Evolutionary conservation across 2,888 invertebrate species (phyloP).

Genomic region (Epinotia nisella): DNA sequence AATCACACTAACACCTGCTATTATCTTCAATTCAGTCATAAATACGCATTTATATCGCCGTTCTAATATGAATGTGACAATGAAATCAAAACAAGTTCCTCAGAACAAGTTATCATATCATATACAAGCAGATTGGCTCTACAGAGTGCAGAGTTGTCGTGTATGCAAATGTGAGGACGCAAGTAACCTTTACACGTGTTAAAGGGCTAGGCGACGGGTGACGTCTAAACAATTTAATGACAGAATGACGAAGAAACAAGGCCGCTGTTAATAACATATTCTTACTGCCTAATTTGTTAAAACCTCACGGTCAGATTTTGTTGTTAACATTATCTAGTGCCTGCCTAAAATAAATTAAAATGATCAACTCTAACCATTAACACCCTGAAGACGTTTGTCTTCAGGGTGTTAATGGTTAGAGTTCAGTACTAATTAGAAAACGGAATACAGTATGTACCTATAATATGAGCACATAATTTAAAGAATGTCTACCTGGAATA

Average conservation of each 20-base stretch:
- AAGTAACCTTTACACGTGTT: conserved; percentile 38
- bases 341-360: no score
- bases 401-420: no score
- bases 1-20: not conserved
- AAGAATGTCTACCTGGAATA: no score
- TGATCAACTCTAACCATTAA: no score
- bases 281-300: no score
- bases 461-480: no score
- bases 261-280: no score
- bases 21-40: conserved; percentile 1
- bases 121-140: not conserved
- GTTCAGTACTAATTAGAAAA: no score
- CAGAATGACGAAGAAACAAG: not conserved
- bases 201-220: conserved; percentile 23
- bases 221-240: conserved; percentile 8
- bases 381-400: no score
- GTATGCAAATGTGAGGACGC: conserved; percentile 35
- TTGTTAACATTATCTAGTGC: no score
- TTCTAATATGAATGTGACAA: conserved; percentile 23
- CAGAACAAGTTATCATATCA: conserved; percentile 22
- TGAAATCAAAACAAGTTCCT: conserved; percentile 17
- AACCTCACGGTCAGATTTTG: no score
- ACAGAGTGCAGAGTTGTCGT: not conserved
- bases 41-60: conserved; percentile 4
- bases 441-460: no score